Base-by-base conservation (phyloP, 1,140 invertebrate species). In the Drosophila equinoxialis region DNA sequence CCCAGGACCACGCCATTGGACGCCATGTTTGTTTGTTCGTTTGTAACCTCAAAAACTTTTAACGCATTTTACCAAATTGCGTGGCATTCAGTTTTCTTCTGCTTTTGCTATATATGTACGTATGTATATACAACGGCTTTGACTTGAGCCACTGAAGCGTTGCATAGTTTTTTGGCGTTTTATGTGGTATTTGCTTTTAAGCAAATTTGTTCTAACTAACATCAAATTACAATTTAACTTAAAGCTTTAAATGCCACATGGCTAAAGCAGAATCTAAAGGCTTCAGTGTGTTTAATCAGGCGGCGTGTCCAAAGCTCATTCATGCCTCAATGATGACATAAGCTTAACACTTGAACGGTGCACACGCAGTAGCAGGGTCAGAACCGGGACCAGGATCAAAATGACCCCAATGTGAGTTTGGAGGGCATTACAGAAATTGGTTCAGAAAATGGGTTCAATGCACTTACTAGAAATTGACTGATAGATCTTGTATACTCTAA, bases 121-220 rank as follows among this genome's bases (percentile, higher is more conserved):
- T 17, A 17, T 23, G 20, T 23, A 1, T 6, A 6, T 30, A 30
- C 30, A 30, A 30, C 63, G 84, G 65, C 84, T 89, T 89, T 89
- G 69, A 71, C 58, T 70, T 66, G n/a, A 26, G 71, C 59, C 74
- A 77, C 41, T 79, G 74, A 86, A 78, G 70, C 82, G 65, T 78
- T 81, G 72, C 71, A 87, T 77, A 83, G 79, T 79, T 87, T 87
- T 68, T 71, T 67, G 64, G 70, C 77, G 60, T 70, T 68, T 69
- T 74, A 62, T 87, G 83, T 82, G 83, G 83, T 68, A 89, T 87
- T 87, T 87, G 83, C 83, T 87, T 87, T 87, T 87, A 87, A 63
- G 68, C 69, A 69, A 68, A 84, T 76, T 85, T 86, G 80, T 70
- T 61, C 26, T 35, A 8, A 23, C 62, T 55, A 45, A 60, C 26